Evolutionary conservation across 2,113 vertebrate species (phyloP), one percentile per base, ranked within the genome.

Genomic region (Tyto alba): DNA sequence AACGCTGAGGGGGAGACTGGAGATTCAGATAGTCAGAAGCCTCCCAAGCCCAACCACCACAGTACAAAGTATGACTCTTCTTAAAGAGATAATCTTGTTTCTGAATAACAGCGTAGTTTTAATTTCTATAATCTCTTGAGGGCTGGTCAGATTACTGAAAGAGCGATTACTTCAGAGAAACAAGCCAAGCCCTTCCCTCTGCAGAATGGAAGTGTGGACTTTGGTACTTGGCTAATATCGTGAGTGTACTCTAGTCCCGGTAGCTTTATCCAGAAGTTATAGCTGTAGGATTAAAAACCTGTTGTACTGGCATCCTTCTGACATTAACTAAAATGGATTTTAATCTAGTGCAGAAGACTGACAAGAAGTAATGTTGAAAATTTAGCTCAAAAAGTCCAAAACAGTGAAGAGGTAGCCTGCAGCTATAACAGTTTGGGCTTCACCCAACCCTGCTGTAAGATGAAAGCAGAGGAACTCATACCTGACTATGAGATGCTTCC

Each of bases 231-330:
- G 10, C 38, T 63, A 22, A 13, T 7, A 74, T 2, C 32, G 4
- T 4, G 16, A 83, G n/a, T 5, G 5, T 47, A 27, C 29, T n/a
- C n/a, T 10, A 68, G 27, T 38, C 25, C 23, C 0, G 0, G 41
- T 18, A 82, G 52, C n/a, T 62, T 87, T 77, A 9, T 29, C 29
- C n/a, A 66, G 38, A 40, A 30, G 16, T 77, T 74, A 17, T 0
- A 48, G 50, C 15, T 69, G 30, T 13, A 77, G 47, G 55, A 67
- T 76, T 93, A 84, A 88, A 68, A 89, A n/a, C 41, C 71, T 63
- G 62, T 36, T 82, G 67, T 34, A 85, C 36, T 59, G 30, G 27
- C 48, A 67, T 43, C 60, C 43, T 53, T 63, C 45, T 93, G 87
- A 87, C 50, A 52, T 36, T 66, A 88, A 22, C 78, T 67, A 77